Evolutionary conservation across 1,140 invertebrate genomes (phyloP).

Genomic region (Neoseiulus cucumeris): DNA sequence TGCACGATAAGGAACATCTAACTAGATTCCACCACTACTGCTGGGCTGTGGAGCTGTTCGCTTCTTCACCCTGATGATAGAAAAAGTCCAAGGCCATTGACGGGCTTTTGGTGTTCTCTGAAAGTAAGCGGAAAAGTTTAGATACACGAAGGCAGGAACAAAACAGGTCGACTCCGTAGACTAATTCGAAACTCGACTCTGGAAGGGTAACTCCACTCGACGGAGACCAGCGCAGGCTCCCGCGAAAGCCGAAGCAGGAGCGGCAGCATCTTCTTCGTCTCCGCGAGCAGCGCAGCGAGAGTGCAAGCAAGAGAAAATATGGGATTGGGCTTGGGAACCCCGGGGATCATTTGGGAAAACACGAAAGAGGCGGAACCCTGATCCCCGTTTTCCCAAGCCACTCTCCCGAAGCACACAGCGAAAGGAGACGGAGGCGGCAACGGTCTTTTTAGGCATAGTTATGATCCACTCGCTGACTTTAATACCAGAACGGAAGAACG

Average conservation of each 20-base stretch:
- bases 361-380: slow-evolving; percentile 4
- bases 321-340: neutral
- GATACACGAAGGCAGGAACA: neutral
- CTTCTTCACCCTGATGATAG: neutral
- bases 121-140: neutral
- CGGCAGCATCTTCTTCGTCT: neutral
- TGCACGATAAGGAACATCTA: no score
- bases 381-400: neutral
- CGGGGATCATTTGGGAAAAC: slow-evolving; percentile 7
- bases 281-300: neutral
- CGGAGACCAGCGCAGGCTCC: neutral
- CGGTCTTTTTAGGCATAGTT: slow-evolving; percentile 10
- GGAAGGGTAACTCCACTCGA: neutral
- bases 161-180: neutral
- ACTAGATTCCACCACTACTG: no score
- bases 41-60: no score
- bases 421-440: neutral
- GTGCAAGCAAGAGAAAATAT: slow-evolving; percentile 2
- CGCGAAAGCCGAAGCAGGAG: neutral
- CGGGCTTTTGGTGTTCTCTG: neutral
- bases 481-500: neutral
- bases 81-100: slow-evolving; percentile 2
- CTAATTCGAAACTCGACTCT: neutral
- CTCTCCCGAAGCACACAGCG: neutral
- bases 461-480: slow-evolving; percentile 3